These are phyloP conservation scores for Erynnis tages DNA, from an alignment of 2,888 invertebrate genomes.

Conservation along the genomic window DNA sequence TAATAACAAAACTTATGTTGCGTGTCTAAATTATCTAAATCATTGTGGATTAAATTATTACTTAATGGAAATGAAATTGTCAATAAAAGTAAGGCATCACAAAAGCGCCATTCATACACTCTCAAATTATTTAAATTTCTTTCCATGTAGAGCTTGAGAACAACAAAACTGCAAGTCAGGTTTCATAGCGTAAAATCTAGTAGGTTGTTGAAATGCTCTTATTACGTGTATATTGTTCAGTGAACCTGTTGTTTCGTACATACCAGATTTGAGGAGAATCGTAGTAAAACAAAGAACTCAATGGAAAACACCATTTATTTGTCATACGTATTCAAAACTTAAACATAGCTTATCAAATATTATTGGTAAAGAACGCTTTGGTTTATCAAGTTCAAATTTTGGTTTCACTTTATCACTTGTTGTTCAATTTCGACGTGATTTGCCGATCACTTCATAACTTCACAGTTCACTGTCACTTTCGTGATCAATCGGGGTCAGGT, in stretches of 20 bases:
- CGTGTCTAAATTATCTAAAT: no score
- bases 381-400: constrained; percentile 32
- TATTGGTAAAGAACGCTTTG: constrained; percentile 33
- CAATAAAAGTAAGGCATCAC: no score
- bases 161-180: neutral
- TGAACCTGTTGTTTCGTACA: constrained; percentile 27
- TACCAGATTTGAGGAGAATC: constrained; percentile 29
- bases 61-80: no score
- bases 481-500: constrained; percentile 18
- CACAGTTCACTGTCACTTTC: constrained; percentile 31
- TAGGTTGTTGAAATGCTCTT: neutral
- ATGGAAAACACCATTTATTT: constrained; percentile 38
- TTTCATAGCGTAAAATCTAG: neutral
- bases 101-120: no score
- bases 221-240: constrained; percentile 3
- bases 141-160: neutral
- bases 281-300: constrained; percentile 29
- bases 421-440: constrained; percentile 16
- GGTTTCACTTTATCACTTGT: constrained; percentile 36
- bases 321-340: constrained; percentile 28
- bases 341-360: constrained; percentile 16
- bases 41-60: no score
- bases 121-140: neutral
- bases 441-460: constrained; percentile 33
- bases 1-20: no score